phyloP scores from a whole-genome alignment of 2,797 vertebrate species.

The Lepilemur ruficaudatus region DNA sequence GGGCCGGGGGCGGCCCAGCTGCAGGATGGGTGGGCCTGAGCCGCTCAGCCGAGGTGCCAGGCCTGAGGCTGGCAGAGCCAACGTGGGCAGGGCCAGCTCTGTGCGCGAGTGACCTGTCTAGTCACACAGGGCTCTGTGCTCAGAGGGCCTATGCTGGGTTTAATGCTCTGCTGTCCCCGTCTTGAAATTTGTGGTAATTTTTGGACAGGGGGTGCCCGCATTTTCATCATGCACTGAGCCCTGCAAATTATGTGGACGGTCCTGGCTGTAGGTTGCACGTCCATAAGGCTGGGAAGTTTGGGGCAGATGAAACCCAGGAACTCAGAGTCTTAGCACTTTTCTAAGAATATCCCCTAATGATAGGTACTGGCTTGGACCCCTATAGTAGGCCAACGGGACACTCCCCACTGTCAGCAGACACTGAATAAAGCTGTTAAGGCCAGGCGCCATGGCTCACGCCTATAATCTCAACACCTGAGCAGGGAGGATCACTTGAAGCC shows the following conservation, averaged over 20 bases:
- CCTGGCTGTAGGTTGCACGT: background rate
- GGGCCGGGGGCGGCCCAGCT: accelerated
- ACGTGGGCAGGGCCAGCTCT: accelerated
- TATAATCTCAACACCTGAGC: background rate
- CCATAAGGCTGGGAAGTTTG: background rate
- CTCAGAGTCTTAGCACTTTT: background rate
- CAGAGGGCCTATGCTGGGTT: accelerated
- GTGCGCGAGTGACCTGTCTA: accelerated
- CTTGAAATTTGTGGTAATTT: background rate
- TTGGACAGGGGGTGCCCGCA: accelerated
- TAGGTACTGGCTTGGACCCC: background rate
- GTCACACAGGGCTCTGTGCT: accelerated
- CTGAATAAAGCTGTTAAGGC: background rate
- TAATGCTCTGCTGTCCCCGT: accelerated
- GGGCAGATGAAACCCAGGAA: background rate
- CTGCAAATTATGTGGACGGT: accelerated
- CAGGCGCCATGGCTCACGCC: background rate
- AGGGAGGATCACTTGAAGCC: background rate
- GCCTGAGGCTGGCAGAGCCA: accelerated
- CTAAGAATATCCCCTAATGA: background rate
- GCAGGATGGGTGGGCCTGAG: no score
- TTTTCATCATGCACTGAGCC: background rate
- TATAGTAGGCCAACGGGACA: accelerated
- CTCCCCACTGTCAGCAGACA: background rate
- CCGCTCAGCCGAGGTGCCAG: accelerated